Evolutionary conservation across 35 echinoderm and acorn worm species (phyloP), one percentile per base, ranked within the genome.

Genomic region (Diadema setosum): DNA sequence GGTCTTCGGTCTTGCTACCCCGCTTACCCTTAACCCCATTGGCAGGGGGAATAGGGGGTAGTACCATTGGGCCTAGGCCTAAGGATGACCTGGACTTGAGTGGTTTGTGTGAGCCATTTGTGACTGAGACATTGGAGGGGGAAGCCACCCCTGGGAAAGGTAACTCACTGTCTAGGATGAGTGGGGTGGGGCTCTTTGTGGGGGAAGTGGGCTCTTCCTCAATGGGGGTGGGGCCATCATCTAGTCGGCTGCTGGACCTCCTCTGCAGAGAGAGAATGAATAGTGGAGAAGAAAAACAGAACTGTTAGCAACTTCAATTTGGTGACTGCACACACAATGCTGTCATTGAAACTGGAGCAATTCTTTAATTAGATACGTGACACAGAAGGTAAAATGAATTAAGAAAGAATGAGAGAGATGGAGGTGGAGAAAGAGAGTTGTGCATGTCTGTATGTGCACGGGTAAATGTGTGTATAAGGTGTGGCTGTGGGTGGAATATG

Each of bases 1-100:
- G 37, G n/a, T n/a, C n/a, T 67, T 67, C 63, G 30, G 37, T 29
- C 30, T 33, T 30, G 27, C 63, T 67, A 67, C 63, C 17, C 37
- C 63, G 30, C 39, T 41, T 44, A 70, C 61, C 61, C 34, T 65
- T 65, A 24, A 45, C 35, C 30, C 41, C 58, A 69, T 48, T 45
- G 27, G 41, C 12, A 26, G 85, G 46, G 41, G 17, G 25, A 36
- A 85, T 60, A 15, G 85, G 43, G 16, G 85, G 85, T 12, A 87
- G 85, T n/a, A 87, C 85, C 85, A 87, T 70, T 30, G 85, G 85
- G 15, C 85, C 85, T 18, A 87, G 63, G 43, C 61, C 64, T n/a
- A n/a, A n/a, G n/a, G 41, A 48, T 8, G 81, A 30, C 33, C 9
- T 30, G 25, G 4, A 4, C 27, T 26, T 17, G 27, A 34, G 39